Conservation (phyloP, 2,113 vertebrate species). For the Ondatra zibethicus region DNA sequence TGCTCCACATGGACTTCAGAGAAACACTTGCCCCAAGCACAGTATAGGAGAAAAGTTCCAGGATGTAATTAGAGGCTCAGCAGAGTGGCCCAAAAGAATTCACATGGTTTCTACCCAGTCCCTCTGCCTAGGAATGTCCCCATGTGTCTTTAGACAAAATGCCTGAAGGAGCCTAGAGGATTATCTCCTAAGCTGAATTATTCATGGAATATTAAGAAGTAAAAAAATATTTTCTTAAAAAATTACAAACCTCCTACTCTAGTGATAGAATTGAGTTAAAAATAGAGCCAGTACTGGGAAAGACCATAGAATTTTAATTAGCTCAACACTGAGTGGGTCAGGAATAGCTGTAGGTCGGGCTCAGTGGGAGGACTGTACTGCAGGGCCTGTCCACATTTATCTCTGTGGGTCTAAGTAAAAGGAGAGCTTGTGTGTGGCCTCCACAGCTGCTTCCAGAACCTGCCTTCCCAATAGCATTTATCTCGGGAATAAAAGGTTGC, state of each 20-base stretch:
- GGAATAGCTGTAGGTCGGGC: conserved; percentile 11
- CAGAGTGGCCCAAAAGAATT: not conserved
- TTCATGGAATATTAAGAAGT: conserved; percentile 77
- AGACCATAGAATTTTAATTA: conserved; percentile 74
- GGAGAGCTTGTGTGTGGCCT: not conserved
- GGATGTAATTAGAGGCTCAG: conserved; percentile 13
- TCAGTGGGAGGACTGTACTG: not conserved
- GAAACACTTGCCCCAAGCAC: not conserved
- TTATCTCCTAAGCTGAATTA: conserved; percentile 79
- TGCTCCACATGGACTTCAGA: not conserved
- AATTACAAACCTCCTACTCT: conserved; percentile 46
- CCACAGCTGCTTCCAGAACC: not conserved
- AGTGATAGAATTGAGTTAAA: conserved; percentile 71
- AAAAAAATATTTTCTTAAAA: conserved; percentile 44
- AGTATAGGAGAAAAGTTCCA: not conserved
- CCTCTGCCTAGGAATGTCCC: fast-evolving
- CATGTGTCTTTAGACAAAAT: conserved; percentile 65
- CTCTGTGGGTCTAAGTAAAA: conserved; percentile 70
- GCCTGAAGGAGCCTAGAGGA: conserved; percentile 51
- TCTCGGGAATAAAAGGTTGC: not conserved
- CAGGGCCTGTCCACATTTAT: not conserved
- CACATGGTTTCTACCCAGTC: not conserved
- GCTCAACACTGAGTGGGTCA: not conserved
- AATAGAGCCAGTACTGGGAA: conserved; percentile 74
- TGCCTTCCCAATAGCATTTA: not conserved